Conservation (phyloP, 1,140 invertebrate species). For the Ceratosolen solmsi region DNA sequence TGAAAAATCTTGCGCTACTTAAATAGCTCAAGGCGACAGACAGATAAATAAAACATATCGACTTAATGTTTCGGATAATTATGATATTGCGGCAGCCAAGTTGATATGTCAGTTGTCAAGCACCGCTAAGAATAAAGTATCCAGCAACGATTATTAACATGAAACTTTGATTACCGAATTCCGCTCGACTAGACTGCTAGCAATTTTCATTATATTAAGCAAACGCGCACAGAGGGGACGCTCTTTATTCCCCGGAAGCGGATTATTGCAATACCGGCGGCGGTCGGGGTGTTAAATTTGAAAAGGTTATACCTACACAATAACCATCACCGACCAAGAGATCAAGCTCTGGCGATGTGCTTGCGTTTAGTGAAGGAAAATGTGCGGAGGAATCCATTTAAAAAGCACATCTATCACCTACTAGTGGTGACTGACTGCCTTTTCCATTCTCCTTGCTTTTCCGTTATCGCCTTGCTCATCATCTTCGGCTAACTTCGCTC, state of each 20-base stretch:
- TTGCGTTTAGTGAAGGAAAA: neutral
- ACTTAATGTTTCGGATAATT: neutral
- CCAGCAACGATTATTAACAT: neutral
- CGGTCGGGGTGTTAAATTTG: neutral
- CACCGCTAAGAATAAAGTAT: no score
- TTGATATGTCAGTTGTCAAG: neutral
- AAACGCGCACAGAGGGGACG: no score
- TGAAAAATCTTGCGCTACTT: neutral
- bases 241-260: constrained; percentile 13
- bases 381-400: no score
- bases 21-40: neutral
- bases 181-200: no score
- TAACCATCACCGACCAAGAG: no score
- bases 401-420: no score
- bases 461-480: no score
- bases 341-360: constrained; percentile 15
- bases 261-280: neutral
- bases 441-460: no score
- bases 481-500: neutral
- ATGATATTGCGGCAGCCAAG: neutral
- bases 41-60: neutral
- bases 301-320: neutral
- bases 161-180: no score
- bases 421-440: no score
- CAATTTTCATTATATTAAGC: no score